Percentiles rank a stretch among this genome's conserved stretches.
These are phyloP conservation scores for Apotomis capreana DNA, from an alignment of 2,888 invertebrate species.

Conservation along the genomic window DNA sequence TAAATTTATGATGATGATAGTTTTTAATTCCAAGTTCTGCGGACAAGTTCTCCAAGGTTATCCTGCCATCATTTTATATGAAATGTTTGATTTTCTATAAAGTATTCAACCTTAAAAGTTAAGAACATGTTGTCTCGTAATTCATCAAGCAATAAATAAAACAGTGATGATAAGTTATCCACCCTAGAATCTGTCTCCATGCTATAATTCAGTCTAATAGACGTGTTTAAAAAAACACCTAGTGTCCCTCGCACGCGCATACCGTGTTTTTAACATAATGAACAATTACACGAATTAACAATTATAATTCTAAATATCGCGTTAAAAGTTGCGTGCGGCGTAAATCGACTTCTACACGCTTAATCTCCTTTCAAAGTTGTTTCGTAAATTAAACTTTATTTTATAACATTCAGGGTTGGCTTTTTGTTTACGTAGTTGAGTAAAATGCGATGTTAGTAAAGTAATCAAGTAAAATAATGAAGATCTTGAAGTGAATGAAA, in stretches of 20 bases:
- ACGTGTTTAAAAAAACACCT: background rate
- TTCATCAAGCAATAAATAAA: background rate
- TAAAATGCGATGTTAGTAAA: background rate
- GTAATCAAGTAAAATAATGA: conserved; percentile 16
- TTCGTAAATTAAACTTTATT: conserved; percentile 2
- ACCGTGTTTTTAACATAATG: conserved; percentile 19
- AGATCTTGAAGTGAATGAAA: conserved; percentile 24
- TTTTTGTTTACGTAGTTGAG: background rate
- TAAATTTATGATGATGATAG: too few species aligned
- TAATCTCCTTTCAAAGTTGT: background rate
- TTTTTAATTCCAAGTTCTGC: too few species aligned
- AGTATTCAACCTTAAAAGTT: too few species aligned
- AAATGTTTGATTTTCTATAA: too few species aligned
- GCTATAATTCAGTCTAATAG: background rate
- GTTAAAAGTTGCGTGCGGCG: conserved; percentile 27
- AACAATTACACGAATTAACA: conserved; percentile 30
- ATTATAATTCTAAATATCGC: conserved; percentile 31
- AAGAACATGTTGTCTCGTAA: too few species aligned
- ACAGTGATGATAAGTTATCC: background rate
- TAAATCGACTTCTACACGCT: background rate
- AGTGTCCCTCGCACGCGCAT: conserved; percentile 12
- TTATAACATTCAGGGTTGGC: background rate
- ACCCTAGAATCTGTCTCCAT: background rate
- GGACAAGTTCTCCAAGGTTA: too few species aligned
- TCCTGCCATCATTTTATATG: too few species aligned